Conservation (phyloP, 1,140 invertebrate genomes). For the Dysdera silvatica region DNA sequence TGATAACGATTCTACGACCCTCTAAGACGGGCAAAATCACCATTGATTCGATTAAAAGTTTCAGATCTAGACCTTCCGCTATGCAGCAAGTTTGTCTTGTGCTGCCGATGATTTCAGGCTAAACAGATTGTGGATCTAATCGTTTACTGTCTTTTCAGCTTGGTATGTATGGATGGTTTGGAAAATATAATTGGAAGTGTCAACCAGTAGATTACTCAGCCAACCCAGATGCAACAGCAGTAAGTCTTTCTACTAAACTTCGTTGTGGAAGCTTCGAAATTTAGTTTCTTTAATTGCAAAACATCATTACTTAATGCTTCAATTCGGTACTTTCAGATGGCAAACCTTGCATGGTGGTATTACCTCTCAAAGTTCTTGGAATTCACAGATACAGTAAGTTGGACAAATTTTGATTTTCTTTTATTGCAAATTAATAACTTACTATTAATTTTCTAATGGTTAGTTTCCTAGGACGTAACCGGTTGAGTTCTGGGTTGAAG, state of each 20-base stretch:
- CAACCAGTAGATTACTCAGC: slow-evolving; percentile 37
- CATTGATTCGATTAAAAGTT: too few species aligned
- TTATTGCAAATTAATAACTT: too few species aligned
- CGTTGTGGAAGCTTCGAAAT: background rate
- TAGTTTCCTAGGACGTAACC: too few species aligned
- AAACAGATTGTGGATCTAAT: too few species aligned
- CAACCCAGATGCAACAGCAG: slow-evolving; percentile 32
- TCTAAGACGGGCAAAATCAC: too few species aligned
- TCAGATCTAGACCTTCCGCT: too few species aligned
- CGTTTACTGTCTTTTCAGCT: slow-evolving; percentile 24
- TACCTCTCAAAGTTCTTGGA: slow-evolving; percentile 51
- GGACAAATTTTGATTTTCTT: too few species aligned
- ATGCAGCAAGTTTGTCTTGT: too few species aligned
- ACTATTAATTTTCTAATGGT: too few species aligned
- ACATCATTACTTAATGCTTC: background rate
- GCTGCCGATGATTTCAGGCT: too few species aligned
- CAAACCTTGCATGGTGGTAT: slow-evolving; percentile 50
- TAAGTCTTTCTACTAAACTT: slow-evolving; percentile 17
- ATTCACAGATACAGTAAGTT: slow-evolving; percentile 47
- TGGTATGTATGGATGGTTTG: slow-evolving; percentile 33
- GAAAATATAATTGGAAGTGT: slow-evolving; percentile 35
- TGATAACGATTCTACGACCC: too few species aligned
- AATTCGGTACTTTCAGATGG: slow-evolving; percentile 48
- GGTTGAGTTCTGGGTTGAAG: too few species aligned
- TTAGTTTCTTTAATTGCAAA: background rate